Percentiles rank a stretch among this genome's conserved stretches.
Conservation (phyloP, 2,113 vertebrate genomes). For the Spea bombifrons region DNA sequence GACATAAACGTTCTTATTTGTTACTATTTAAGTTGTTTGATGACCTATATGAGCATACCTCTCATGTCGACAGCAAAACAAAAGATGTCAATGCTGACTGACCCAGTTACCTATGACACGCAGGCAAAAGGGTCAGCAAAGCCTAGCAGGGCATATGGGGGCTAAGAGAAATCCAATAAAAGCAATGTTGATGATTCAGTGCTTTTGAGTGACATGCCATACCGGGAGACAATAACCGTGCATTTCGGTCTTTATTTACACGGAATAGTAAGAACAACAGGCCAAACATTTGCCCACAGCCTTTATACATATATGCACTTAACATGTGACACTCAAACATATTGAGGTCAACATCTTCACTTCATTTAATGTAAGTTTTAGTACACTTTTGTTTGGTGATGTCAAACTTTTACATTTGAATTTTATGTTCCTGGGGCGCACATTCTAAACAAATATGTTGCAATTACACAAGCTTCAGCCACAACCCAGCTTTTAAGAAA, state of each 20-base stretch:
- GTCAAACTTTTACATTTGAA: too few species aligned
- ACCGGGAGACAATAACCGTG: slow-evolving; percentile 16
- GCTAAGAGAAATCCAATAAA: slow-evolving; percentile 35
- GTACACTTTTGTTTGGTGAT: too few species aligned
- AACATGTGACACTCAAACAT: slow-evolving; percentile 3
- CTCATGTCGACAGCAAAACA: neutral
- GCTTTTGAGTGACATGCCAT: slow-evolving; percentile 4
- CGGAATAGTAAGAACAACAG: neutral
- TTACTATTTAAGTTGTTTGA: too few species aligned
- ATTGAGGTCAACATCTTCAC: neutral
- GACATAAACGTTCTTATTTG: too few species aligned
- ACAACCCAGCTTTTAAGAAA: too few species aligned
- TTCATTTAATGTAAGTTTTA: too few species aligned
- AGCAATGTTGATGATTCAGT: slow-evolving; percentile 48
- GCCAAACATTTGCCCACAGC: neutral
- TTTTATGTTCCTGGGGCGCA: too few species aligned
- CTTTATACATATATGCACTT: slow-evolving; percentile 12
- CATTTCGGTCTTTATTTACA: slow-evolving; percentile 18
- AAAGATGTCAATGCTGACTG: neutral
- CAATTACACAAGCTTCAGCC: too few species aligned
- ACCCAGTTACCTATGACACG: slow-evolving; percentile 63
- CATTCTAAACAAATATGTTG: too few species aligned
- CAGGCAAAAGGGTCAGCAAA: slow-evolving; percentile 46
- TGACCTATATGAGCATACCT: too few species aligned
- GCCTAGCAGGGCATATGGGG: slow-evolving; percentile 53